Conservation (phyloP, 2,113 vertebrate genomes). For the Genyomyrus donnyi region DNA sequence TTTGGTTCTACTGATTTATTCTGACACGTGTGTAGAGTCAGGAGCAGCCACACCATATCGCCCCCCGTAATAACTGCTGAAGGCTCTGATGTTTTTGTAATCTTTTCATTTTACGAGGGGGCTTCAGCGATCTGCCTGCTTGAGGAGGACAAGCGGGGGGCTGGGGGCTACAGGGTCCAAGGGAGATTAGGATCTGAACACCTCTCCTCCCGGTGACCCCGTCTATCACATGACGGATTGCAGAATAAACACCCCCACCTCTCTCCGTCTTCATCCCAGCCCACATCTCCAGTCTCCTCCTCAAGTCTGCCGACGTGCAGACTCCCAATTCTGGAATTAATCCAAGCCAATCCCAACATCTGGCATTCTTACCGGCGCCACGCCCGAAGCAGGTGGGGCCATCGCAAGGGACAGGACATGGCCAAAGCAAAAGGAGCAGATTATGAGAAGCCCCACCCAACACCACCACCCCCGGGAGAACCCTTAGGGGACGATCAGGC, state of each 20-base stretch:
- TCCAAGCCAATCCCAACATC: not conserved
- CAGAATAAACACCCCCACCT: not conserved
- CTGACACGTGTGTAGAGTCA: slow-evolving; percentile 23
- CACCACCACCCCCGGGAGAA: not conserved
- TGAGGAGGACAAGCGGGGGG: not conserved
- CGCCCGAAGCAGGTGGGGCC: not conserved
- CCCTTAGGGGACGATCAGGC: not conserved
- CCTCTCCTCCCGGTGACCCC: not conserved
- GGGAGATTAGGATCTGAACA: not conserved
- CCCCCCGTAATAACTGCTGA: not conserved
- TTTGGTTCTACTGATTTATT: slow-evolving; percentile 34
- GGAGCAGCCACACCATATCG: slow-evolving; percentile 13
- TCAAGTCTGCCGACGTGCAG: slow-evolving; percentile 20
- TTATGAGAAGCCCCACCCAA: not conserved
- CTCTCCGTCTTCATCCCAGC: not conserved
- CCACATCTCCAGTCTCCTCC: slow-evolving; percentile 22
- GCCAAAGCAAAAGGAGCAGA: not conserved
- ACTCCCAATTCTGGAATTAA: not conserved
- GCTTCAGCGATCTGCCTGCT: not conserved
- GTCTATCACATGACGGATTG: not conserved
- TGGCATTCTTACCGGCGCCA: not conserved
- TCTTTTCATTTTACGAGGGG: not conserved
- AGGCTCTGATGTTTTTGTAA: not conserved
- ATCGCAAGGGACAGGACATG: not conserved
- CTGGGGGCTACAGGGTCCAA: not conserved